Conservation (phyloP, 2,797 vertebrate genomes). For the Decapterus maruadsi region DNA sequence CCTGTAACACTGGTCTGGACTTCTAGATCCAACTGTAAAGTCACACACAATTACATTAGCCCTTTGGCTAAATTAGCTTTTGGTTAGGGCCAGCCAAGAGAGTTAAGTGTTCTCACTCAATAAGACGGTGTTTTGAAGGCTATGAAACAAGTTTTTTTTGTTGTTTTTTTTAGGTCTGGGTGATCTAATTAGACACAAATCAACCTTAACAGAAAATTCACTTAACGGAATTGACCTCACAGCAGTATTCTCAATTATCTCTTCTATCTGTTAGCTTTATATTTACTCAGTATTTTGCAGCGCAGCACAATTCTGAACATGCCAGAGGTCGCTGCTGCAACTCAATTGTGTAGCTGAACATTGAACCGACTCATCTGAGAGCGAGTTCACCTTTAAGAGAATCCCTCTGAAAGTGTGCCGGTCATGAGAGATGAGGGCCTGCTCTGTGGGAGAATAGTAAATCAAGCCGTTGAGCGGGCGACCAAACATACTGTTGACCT, state of each 20-base stretch:
- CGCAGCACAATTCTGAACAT: conserved; percentile 4
- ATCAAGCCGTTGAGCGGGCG: conserved; percentile 50
- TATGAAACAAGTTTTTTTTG: conserved; percentile 1
- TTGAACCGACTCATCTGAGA: conserved; percentile 34
- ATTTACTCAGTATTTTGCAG: conserved; percentile 9
- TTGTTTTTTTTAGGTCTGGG: conserved; percentile 22
- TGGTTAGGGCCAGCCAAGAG: conserved; percentile 21
- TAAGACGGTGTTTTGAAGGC: conserved; percentile 8
- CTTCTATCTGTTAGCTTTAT: conserved; percentile 26
- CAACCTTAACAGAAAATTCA: conserved; percentile 43
- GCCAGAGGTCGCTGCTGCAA: conserved; percentile 10
- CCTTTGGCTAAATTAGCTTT: conserved; percentile 23
- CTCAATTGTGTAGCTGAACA: conserved; percentile 13
- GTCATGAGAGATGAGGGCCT: conserved; percentile 48
- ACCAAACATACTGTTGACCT: conserved; percentile 52
- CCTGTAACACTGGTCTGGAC: too few relatives aligned
- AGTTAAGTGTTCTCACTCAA: background rate
- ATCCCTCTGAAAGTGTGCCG: conserved; percentile 46
- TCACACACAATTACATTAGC: background rate
- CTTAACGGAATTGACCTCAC: conserved; percentile 38
- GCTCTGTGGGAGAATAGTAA: conserved; percentile 48
- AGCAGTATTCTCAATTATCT: conserved; percentile 39
- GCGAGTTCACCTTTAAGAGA: conserved; percentile 43
- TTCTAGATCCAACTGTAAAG: background rate
- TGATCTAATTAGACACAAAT: conserved; percentile 50